phyloP scores from a whole-genome alignment of 2,888 invertebrate species.

The Morpho deidamia region DNA sequence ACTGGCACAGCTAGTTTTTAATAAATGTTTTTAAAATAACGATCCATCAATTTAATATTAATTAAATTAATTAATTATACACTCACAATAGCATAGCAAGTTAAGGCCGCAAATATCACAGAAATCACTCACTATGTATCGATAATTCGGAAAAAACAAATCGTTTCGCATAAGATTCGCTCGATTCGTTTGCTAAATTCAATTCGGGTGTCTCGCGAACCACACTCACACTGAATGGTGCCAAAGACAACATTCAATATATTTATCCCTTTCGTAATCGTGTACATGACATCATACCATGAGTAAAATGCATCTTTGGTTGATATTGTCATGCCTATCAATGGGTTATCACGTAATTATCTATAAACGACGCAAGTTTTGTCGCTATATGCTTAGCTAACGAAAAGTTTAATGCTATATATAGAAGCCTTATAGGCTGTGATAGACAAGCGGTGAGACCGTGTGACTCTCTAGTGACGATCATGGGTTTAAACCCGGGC shows the following conservation, averaged over 20 bases:
- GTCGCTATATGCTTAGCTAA: too few species aligned
- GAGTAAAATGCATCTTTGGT: slow-evolving; percentile 34
- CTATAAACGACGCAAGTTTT: not conserved
- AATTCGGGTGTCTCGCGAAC: slow-evolving; percentile 41
- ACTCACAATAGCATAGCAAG: not conserved
- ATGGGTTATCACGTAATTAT: slow-evolving; percentile 6
- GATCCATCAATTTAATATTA: not conserved
- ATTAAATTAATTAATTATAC: not conserved
- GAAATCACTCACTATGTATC: not conserved
- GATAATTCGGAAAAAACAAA: not conserved
- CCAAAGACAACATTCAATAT: slow-evolving; percentile 51
- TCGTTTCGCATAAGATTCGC: not conserved
- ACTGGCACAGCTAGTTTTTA: too few species aligned
- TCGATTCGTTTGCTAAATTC: slow-evolving; percentile 31
- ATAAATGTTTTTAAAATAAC: too few species aligned
- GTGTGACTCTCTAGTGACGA: too few species aligned
- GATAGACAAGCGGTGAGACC: too few species aligned
- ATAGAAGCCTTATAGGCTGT: too few species aligned
- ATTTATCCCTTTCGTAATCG: slow-evolving; percentile 60
- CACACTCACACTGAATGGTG: slow-evolving; percentile 53
- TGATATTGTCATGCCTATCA: slow-evolving; percentile 12
- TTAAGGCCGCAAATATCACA: not conserved
- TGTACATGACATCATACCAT: slow-evolving; percentile 56
- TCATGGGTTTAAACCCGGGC: too few species aligned
- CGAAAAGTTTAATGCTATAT: too few species aligned